These are phyloP conservation scores for Epizoanthus ramosus DNA, from an alignment of 92 coral and sea anemone species.

Conservation along the genomic window DNA sequence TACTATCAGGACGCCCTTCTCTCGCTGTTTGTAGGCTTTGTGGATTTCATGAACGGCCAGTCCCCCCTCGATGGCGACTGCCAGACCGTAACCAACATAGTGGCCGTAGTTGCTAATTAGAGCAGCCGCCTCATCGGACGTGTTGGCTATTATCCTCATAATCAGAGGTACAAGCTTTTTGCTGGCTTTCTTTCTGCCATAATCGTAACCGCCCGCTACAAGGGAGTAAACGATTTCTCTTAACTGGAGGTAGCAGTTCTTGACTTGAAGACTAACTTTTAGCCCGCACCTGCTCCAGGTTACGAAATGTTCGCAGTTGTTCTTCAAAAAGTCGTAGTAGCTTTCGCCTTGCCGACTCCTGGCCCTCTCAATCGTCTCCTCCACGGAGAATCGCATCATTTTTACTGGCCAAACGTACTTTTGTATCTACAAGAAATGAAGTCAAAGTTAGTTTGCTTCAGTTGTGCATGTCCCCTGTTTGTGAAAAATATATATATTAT, in stretches of 20 bases:
- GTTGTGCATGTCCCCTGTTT: too few relatives aligned
- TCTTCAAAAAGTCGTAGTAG: not conserved
- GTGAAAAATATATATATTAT: too few relatives aligned
- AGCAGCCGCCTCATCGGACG: not conserved
- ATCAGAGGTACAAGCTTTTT: not conserved
- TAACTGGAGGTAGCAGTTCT: not conserved
- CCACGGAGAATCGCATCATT: conserved; percentile 4
- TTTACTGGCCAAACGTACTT: conserved; percentile 20
- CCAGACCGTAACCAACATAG: not conserved
- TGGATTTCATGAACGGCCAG: not conserved
- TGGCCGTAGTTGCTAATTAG: not conserved
- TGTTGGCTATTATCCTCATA: not conserved
- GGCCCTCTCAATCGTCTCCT: conserved; percentile 15
- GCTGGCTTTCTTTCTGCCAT: not conserved
- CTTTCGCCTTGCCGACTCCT: not conserved
- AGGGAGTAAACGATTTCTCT: not conserved
- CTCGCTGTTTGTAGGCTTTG: conserved; percentile 2
- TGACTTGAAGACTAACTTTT: not conserved
- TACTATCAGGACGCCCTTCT: not conserved
- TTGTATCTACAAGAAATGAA: not conserved
- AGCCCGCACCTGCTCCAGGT: conserved; percentile 17
- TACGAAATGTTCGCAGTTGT: conserved; percentile 25
- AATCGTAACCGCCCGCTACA: not conserved
- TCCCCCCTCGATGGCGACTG: not conserved
- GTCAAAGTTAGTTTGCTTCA: too few relatives aligned